These are phyloP conservation scores for Colius striatus DNA, from an alignment of 2,113 vertebrate genomes.

Conservation along the genomic window DNA sequence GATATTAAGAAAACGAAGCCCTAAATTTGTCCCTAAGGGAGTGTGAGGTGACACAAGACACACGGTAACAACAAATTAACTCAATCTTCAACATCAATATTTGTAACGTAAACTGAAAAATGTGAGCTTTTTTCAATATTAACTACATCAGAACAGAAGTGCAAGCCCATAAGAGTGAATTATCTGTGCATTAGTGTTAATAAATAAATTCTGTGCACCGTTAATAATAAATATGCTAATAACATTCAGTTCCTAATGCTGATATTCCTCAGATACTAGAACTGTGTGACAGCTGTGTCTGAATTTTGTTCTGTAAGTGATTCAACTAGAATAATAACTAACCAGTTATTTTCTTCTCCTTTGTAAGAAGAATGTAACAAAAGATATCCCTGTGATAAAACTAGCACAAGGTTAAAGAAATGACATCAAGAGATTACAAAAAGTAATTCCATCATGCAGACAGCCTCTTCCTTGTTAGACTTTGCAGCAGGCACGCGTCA, in stretches of 20 bases:
- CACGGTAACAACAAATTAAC: background rate
- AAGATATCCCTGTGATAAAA: constrained; percentile 31
- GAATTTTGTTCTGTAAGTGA: constrained; percentile 19
- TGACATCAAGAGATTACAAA: background rate
- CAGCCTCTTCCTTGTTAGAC: background rate
- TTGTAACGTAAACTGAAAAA: constrained; percentile 30
- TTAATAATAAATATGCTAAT: constrained; percentile 49
- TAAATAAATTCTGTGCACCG: background rate
- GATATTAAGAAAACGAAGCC: background rate
- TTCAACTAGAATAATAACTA: constrained; percentile 45
- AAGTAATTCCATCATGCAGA: background rate
- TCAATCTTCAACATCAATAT: constrained; percentile 9
- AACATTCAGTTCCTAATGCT: constrained; percentile 9
- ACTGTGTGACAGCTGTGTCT: constrained; percentile 11
- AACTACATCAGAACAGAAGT: constrained; percentile 11
- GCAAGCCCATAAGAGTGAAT: background rate
- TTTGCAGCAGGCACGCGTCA: background rate
- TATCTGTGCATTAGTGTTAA: constrained; percentile 25
- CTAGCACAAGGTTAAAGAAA: constrained; percentile 34
- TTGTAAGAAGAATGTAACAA: constrained; percentile 13
- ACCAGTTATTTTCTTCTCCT: constrained; percentile 29
- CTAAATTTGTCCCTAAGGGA: constrained; percentile 40
- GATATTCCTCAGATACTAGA: constrained; percentile 40
- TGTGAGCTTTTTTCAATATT: constrained; percentile 4
- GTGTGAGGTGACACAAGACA: background rate